Evolutionary conservation across 2,888 invertebrate species (phyloP).

Genomic region (Rosalia funebris): DNA sequence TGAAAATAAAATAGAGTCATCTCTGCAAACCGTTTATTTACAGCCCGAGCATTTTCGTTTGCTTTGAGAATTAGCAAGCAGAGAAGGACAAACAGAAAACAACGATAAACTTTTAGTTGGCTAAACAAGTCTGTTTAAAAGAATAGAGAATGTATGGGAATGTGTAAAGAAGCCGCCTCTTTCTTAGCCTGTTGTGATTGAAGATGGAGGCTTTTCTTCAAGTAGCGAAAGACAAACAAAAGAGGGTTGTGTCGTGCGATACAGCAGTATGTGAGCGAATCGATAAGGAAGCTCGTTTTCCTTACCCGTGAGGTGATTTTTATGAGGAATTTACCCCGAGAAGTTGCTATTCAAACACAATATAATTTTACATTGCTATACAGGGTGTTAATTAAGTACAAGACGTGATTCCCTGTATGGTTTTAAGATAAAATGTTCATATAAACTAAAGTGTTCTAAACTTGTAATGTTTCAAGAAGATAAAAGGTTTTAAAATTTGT

Average conservation of each 20-base stretch:
- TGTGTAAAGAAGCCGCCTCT: conserved; percentile 20
- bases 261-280: not conserved
- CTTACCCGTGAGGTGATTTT: not conserved
- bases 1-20: too few species aligned
- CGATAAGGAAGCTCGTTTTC: conserved; percentile 2
- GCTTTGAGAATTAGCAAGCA: conserved; percentile 22
- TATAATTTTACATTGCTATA: not conserved
- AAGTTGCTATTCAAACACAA: too few species aligned
- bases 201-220: conserved; percentile 11
- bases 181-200: conserved; percentile 12
- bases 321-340: not conserved
- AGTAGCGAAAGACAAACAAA: conserved; percentile 7
- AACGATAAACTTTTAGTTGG: conserved; percentile 41
- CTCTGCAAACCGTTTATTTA: conserved; percentile 16
- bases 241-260: conserved; percentile 4
- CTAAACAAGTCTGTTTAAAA: conserved; percentile 34
- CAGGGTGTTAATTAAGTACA: not conserved
- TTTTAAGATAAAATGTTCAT: too few species aligned
- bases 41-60: conserved; percentile 9
- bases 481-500: too few species aligned
- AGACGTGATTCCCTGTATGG: too few species aligned
- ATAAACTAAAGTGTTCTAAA: too few species aligned
- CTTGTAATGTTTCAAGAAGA: too few species aligned
- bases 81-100: conserved; percentile 33
- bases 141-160: conserved; percentile 13